Base-by-base conservation (phyloP, 2,888 invertebrate species). In the Tyria jacobaeae region DNA sequence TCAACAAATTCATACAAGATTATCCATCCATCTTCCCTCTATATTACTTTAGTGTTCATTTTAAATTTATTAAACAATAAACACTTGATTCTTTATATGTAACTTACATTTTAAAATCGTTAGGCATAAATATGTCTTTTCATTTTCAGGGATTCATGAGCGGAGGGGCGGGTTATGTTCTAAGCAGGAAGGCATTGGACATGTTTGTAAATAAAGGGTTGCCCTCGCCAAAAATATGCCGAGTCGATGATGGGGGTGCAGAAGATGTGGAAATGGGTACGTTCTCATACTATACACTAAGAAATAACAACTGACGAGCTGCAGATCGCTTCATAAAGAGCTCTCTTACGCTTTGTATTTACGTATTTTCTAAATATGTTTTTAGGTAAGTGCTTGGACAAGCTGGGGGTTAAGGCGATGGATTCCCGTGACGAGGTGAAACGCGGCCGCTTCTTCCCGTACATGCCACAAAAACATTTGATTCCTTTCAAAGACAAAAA, bases 181-280 rank as follows among this genome's bases (percentile, higher is more conserved):
- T 99, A 17, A 99, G 99, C 80, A 95, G 95, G 61, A 97, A 96
- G 82, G 98, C 98, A 2, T 86, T 98, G 2, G 95, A 95, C 59
- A 94, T 95, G 71, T 97, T 99, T 85, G 96, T 99, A 9, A 96
- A 96, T 70, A 94, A 96, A 34, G 98, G 96, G 0, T 83, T 98
- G 49, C 95, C 96, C 0, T 94, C 97, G 76, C 90, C 95, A 0
- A 95, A 94, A 0, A 94, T 95, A 41, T 98, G 98, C 84, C 94
- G 95, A 47, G 84, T 90, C 6, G 96, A 95, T 66, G 95, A 95
- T 71, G 95, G 95, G 0, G 98, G 98, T 3, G 96, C 97, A 0
- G 99, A 99, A 86, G 99, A 99, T 86, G 97, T 98, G 0, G 98
- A 99, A 89, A 97, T 99, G 94, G 99, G 98, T 92, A 80, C 76